Evolutionary conservation across 2,797 vertebrate genomes (phyloP), one percentile per base, ranked within the genome.

Genomic region (Spinus olivaceus): DNA sequence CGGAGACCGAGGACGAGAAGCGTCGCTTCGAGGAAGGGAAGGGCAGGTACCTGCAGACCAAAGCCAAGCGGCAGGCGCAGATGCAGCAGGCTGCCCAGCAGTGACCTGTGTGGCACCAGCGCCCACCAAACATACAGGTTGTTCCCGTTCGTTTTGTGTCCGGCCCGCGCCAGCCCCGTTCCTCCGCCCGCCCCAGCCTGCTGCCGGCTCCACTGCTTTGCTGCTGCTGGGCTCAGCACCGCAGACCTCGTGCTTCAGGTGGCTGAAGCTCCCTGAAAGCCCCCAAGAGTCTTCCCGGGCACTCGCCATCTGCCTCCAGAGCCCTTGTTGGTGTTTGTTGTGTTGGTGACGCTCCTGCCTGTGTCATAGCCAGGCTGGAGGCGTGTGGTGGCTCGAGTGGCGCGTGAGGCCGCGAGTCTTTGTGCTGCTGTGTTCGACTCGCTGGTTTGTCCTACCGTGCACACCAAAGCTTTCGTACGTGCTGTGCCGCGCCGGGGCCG

Each of bases 1-100:
- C 98, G 0, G 96, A 99, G 96, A 98, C 97, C 0, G 99, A 99
- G 93, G 99, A 98, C 0, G 99, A 99, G 97, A 98, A 98, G 97
- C 98, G 97, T 71, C 98, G 98, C 60, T 99, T 98, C 0, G 98
- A 99, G 54, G 99, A 99, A 83, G 99, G 99, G 64, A 98, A 99
- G 89, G 97, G 95, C 4, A 98, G 99, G 82, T 99, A 99, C 97
- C 98, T 99, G 81, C 98, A 98, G 95, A 99, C 98, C 66, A 99
- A 99, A 97, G 98, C 98, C 6, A 99, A 98, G 97, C 96, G 99
- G 78, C 97, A 98, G 33, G 97, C 97, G 27, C 97, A 98, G 5
- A 96, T 97, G 92, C 97, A 97, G 81, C 70, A 92, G 4, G 96
- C 97, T 72, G 96, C 96, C 16, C 97, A 97, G 82, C 96, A 97